A percentile compares a stretch with the other conserved stretches of the same genome.
These are phyloP conservation scores for Synergus laeviventris DNA, from an alignment of 2,888 invertebrate genomes.

Conservation along the genomic window DNA sequence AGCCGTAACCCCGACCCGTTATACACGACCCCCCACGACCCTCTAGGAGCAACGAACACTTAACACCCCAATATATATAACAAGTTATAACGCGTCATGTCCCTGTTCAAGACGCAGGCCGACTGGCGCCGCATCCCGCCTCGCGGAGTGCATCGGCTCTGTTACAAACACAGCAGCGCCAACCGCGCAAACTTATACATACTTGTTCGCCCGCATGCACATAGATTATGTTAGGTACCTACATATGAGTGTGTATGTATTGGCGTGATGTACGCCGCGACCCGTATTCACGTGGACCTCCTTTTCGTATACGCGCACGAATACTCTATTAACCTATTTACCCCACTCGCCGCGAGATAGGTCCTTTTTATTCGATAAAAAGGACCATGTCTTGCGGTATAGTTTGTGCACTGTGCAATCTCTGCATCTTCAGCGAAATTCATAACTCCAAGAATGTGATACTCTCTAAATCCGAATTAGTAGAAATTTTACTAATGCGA, in stretches of 20 bases:
- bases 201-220: conserved; percentile 14
- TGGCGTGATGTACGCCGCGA: conserved; percentile 54
- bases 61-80: conserved; percentile 54
- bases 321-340: conserved; percentile 47
- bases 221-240: background rate
- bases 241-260: conserved; percentile 37
- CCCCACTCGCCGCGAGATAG: conserved; percentile 7
- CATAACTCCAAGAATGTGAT: background rate
- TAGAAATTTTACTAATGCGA: no score
- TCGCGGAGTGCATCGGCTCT: conserved; percentile 62
- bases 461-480: no score
- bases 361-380: conserved; percentile 24
- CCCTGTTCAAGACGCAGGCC: conserved; percentile 51
- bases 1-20: conserved; percentile 55
- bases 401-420: background rate
- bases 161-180: conserved; percentile 42
- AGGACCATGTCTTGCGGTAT: background rate
- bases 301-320: conserved; percentile 45
- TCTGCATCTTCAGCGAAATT: background rate
- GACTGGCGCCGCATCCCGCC: conserved; percentile 62
- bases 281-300: conserved; percentile 52
- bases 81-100: conserved; percentile 47
- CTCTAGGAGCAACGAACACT: conserved; percentile 57
- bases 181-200: conserved; percentile 5
- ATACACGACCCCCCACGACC: conserved; percentile 36